Evolutionary conservation across 2,888 invertebrate species (phyloP), one percentile per base, ranked within the genome.

Genomic region (Oligia fasciuncula): DNA sequence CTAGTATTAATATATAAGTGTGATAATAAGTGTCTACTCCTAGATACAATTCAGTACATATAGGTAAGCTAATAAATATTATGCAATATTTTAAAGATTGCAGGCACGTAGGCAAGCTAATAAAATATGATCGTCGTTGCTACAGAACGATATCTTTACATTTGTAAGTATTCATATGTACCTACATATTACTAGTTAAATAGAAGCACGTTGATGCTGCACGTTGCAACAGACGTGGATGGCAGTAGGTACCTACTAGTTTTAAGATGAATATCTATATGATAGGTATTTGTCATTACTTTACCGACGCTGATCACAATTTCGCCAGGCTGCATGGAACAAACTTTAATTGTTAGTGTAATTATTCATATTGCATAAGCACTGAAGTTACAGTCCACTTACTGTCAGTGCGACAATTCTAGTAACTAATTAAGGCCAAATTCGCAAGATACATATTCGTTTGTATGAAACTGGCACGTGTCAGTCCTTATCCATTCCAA

Each of bases 201-300:
- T 40, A 77, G 43, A 57, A 62, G 19, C 81, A 83, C 72, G 85
- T 66, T 76, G 76, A n/a, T 29, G 4, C 35, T 40, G 63, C 84
- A 84, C 84, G 84, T 86, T 77, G 70, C 19, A 40, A 1, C 49
- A 60, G 83, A 72, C 83, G 84, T 84, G 84, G 57, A 29, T 74
- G 54, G 6, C 13, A 8, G 51, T 60, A 57, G 2, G 13, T 51
- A 68, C 29, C 6, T 62, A 62, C 17, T 70, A 40, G 23, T n/a
- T 66, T 29, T 67, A 29, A 54, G 14, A 83, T 82, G 14, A 49
- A 70, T 49, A 76, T 83, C 67, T 63, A 57, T 68, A 77, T 14
- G 77, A 83, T 40, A 68, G 1, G 17, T 29, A 29, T 66, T 54
- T 57, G 29, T 23, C 17, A 14, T 51, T 57, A 49, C 19, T 14